These are phyloP conservation scores for Microctonus aethiopoides DNA, from an alignment of 2,888 invertebrate species.

Conservation along the genomic window DNA sequence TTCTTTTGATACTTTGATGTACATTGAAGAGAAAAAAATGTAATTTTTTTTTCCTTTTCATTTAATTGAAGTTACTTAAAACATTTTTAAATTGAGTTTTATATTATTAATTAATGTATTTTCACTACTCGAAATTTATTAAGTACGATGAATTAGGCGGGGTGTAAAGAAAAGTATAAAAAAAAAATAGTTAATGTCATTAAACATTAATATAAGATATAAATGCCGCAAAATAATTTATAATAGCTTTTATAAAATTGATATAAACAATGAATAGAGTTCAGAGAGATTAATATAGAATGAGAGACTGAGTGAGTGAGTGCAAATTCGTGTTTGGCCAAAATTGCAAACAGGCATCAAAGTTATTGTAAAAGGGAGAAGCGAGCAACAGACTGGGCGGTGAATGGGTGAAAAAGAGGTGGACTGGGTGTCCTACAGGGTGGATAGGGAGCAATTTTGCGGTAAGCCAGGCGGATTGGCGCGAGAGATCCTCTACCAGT, in stretches of 20 bases:
- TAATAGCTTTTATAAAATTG: neutral
- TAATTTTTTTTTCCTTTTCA: no score
- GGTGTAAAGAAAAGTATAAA: no score
- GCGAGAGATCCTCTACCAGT: conserved; percentile 22
- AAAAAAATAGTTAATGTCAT: no score
- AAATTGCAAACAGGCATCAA: neutral
- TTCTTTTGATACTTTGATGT: neutral
- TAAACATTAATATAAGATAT: neutral
- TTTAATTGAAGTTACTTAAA: neutral
- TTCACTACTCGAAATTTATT: no score
- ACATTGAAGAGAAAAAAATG: neutral
- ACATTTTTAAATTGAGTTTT: no score
- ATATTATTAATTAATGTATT: no score
- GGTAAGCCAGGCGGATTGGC: conserved; percentile 16
- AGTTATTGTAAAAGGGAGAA: conserved; percentile 2
- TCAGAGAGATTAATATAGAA: no score
- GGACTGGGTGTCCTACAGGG: neutral
- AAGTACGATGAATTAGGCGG: no score
- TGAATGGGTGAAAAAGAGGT: neutral
- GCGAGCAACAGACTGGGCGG: no score
- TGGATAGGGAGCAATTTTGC: conserved; percentile 15
- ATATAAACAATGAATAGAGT: neutral
- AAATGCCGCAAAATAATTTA: neutral
- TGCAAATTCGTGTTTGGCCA: neutral
- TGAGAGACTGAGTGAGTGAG: neutral